Percentiles rank a stretch among this genome's conserved stretches.
Evolutionary conservation across 1,140 invertebrate genomes (phyloP).

Genomic region (Zelostemma sp.): DNA sequence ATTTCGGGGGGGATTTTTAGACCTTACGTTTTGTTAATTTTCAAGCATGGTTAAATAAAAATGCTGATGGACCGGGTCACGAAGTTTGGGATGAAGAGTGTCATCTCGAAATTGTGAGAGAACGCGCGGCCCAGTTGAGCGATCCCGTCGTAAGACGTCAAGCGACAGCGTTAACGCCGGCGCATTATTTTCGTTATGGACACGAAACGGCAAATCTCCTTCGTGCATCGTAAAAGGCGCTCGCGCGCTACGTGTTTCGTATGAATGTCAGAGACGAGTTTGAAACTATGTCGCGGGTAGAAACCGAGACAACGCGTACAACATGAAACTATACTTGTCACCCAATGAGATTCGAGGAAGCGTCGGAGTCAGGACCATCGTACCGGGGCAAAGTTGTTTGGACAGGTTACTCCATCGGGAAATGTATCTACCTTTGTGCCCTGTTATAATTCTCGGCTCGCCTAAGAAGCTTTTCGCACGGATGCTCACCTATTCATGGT

Average conservation of each 20-base stretch:
- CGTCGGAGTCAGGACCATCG: conserved; percentile 18
- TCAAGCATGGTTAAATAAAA: no score
- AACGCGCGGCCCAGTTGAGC: no score
- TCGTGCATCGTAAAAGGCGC: conserved; percentile 50
- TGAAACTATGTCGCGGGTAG: conserved; percentile 52
- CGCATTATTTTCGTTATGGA: conserved; percentile 21
- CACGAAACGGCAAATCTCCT: conserved; percentile 26
- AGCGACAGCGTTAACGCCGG: conserved; percentile 19
- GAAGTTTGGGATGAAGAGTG: no score
- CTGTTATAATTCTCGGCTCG: conserved; percentile 51
- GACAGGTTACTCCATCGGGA: conserved; percentile 52
- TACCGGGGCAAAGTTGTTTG: conserved; percentile 57
- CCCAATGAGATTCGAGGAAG: conserved; percentile 54
- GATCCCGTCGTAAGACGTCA: conserved; percentile 19
- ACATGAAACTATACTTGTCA: conserved; percentile 55
- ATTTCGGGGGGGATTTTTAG: no score
- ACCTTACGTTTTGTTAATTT: no score
- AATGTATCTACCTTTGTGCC: conserved; percentile 42
- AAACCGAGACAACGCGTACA: conserved; percentile 33
- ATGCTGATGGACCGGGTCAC: no score
- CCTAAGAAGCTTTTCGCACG: conserved; percentile 45
- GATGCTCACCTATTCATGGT: conserved; percentile 33
- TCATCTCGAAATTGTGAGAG: no score
- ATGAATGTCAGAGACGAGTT: conserved; percentile 53
- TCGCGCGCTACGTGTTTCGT: conserved; percentile 48